Evolutionary conservation across 92 coral and sea anemone species (phyloP), one percentile per base, ranked within the genome.

Genomic region (Pocillopora grandis): DNA sequence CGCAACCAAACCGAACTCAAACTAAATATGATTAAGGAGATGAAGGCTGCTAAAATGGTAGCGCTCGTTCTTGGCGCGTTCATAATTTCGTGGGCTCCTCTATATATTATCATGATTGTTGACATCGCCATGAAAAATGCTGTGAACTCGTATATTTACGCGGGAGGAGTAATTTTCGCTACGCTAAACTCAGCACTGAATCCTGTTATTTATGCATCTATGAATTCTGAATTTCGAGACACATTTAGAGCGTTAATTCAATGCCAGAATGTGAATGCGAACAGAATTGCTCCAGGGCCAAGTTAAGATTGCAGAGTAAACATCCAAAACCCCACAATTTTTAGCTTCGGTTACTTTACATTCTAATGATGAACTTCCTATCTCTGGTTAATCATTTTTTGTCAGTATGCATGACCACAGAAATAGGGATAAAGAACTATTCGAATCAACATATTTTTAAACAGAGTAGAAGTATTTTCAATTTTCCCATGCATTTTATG

Each of bases 11-110:
- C 78, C 23, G 82, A 75, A 12, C 77, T 76, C 1, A 91, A 87
- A 58, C 78, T 92, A 12, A 90, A 90, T 71, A 86, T 94, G 33
- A 63, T 94, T 33, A 97, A 90, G 70, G 99, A 97, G 70, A 86
- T 98, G 0, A 93, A 95, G 42, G 99, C 99, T 19, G 95, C 99
- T 1, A 97, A 97, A 66, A 92, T 97, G 91, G 98, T 97, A 17
- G 95, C 90, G 0, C 83, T 92, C 8, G 98, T 97, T 12, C 86
- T 97, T 62, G 99, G 99, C 0, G 83, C 98, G 0, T 97, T 97
- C 58, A 66, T 91, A 9, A 27, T 97, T 17, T 92, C 96, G 19
- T 97, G 98, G 93, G 75, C 83, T 18, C 99, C 99, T 19, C 92
- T 97, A 0, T 97, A 94, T 69, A 80, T 92, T 2, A 92, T 95